phyloP scores from a whole-genome alignment of 2,113 vertebrate genomes.

The Dinomys branickii region DNA sequence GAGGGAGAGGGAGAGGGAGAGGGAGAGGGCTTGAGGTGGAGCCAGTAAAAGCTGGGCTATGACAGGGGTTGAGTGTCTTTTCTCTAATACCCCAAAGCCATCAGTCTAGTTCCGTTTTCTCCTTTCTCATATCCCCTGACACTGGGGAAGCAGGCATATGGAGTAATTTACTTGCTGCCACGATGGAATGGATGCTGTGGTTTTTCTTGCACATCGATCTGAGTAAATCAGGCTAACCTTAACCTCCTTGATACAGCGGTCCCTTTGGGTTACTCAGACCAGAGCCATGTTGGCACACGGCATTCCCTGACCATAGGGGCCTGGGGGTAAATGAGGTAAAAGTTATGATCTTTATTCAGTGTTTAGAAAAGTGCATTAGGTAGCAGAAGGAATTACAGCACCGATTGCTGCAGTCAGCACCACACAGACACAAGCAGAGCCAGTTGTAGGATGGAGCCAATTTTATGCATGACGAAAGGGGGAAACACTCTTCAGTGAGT shows the following conservation, averaged over 20 bases:
- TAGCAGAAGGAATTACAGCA: neutral
- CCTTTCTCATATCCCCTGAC: neutral
- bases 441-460: neutral
- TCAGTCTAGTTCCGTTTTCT: neutral
- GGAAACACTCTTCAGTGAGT: neutral
- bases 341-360: neutral
- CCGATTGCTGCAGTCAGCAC: neutral
- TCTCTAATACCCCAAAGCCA: neutral
- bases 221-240: neutral
- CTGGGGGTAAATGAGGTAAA: neutral
- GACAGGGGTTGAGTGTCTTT: neutral
- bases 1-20: neutral
- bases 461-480: rapidly evolving
- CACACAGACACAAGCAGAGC: neutral
- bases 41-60: neutral
- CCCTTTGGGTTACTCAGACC: neutral
- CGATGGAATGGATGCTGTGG: neutral
- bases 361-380: no score
- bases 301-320: neutral
- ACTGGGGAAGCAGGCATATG: neutral
- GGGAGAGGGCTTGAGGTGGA: neutral
- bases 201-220: neutral
- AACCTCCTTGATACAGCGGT: neutral
- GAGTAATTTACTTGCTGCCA: neutral
- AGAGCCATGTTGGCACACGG: neutral